Percentiles rank a stretch among this genome's conserved stretches.
Evolutionary conservation across 2,113 vertebrate species (phyloP).

Genomic region (Holacanthus passer): DNA sequence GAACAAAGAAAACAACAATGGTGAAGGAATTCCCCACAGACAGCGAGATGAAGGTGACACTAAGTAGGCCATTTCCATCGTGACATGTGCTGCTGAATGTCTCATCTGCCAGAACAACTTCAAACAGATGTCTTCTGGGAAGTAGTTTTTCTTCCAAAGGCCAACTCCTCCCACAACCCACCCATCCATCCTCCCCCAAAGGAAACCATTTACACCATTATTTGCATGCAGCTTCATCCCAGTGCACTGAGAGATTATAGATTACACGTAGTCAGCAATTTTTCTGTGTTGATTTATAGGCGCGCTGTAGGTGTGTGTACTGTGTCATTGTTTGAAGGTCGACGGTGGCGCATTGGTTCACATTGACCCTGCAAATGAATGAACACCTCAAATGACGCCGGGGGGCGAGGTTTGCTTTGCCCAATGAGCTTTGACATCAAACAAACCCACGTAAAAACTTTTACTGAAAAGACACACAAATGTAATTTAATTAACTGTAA

Average conservation of each 20-base stretch:
- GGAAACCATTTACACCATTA: constrained; percentile 39
- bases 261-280: constrained; percentile 59
- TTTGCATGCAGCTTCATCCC: constrained; percentile 52
- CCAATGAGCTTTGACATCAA: constrained; percentile 5
- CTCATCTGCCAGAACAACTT: constrained; percentile 53
- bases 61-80: constrained; percentile 60
- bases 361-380: constrained; percentile 36
- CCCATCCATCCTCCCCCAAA: constrained; percentile 24
- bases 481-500: neutral
- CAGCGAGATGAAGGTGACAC: constrained; percentile 62
- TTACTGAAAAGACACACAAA: neutral
- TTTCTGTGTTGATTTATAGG: constrained; percentile 62
- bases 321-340: constrained; percentile 71
- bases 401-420: neutral
- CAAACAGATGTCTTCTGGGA: constrained; percentile 53
- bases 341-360: constrained; percentile 31
- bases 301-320: constrained; percentile 20
- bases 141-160: constrained; percentile 28
- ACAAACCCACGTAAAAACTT: neutral
- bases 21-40: constrained; percentile 38
- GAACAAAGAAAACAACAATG: constrained; percentile 55
- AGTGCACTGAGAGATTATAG: constrained; percentile 46
- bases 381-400: constrained; percentile 1
- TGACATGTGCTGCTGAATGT: constrained; percentile 32
- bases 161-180: constrained; percentile 35